These are phyloP conservation scores for Rhincodon typus DNA, from an alignment of 2,797 vertebrate genomes.

Conservation along the genomic window DNA sequence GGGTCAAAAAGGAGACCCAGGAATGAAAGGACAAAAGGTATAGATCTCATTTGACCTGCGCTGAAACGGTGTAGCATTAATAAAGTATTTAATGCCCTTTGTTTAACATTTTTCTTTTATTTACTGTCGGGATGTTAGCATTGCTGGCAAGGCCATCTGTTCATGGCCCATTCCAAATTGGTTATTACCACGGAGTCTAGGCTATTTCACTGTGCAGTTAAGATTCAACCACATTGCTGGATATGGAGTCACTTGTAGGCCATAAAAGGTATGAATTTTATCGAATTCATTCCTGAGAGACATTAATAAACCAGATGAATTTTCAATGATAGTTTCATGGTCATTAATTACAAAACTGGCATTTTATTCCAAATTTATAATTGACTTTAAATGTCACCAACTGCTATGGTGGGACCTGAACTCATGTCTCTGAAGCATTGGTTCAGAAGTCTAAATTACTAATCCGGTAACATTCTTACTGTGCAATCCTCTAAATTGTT, in stretches of 20 bases:
- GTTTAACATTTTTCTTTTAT: background rate
- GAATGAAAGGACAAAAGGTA: conserved; percentile 61
- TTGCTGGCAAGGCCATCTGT: background rate
- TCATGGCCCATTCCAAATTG: background rate
- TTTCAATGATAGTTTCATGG: background rate
- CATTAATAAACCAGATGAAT: background rate
- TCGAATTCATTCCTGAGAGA: background rate
- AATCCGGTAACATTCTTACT: too few species aligned
- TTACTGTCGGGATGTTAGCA: background rate
- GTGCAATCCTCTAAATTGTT: too few species aligned
- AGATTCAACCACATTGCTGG: background rate
- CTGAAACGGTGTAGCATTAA: background rate
- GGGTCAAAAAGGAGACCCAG: conserved; percentile 62
- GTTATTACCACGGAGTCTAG: too few species aligned
- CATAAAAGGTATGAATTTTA: background rate
- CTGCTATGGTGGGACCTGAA: background rate
- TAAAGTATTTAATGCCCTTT: background rate
- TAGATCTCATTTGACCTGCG: conserved; percentile 39
- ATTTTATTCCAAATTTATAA: background rate
- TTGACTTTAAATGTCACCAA: background rate
- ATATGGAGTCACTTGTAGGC: background rate
- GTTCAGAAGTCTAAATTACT: too few species aligned
- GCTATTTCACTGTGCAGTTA: too few species aligned
- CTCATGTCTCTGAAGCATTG: background rate
- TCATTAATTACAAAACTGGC: background rate